Percentiles rank a stretch among this genome's conserved stretches.
Conservation (phyloP, 2,113 vertebrate genomes). For the Actenoides lindsayi region DNA sequence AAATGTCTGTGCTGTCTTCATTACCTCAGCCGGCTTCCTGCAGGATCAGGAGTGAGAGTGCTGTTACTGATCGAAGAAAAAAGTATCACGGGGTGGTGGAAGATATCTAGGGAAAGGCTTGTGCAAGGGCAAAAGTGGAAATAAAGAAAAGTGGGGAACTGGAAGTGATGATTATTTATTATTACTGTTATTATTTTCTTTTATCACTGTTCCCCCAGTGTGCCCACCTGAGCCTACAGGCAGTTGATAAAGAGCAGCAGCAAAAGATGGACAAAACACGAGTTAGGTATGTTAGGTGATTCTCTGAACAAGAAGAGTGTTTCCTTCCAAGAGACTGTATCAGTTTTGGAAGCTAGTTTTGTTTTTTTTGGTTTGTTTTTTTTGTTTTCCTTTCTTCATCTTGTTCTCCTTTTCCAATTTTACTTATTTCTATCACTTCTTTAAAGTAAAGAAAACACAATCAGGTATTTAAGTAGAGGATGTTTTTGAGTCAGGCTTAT, state of each 20-base stretch:
- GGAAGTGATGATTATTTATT: neutral
- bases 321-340: neutral
- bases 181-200: neutral
- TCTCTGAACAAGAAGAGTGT: neutral
- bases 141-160: neutral
- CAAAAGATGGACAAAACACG: neutral
- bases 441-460: neutral
- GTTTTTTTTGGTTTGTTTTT: too few species aligned
- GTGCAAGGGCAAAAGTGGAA: neutral
- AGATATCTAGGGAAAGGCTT: neutral
- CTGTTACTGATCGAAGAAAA: neutral
- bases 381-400: neutral
- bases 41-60: neutral
- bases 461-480: neutral
- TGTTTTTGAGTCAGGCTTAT: neutral
- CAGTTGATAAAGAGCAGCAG: neutral
- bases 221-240: neutral
- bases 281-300: neutral
- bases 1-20: neutral
- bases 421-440: neutral
- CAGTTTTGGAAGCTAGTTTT: neutral
- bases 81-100: neutral
- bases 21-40: neutral
- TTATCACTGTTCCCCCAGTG: neutral
- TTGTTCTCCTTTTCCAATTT: neutral